Evolutionary conservation across 1,140 invertebrate genomes (phyloP).

Genomic region (Dufourea novaeangliae): DNA sequence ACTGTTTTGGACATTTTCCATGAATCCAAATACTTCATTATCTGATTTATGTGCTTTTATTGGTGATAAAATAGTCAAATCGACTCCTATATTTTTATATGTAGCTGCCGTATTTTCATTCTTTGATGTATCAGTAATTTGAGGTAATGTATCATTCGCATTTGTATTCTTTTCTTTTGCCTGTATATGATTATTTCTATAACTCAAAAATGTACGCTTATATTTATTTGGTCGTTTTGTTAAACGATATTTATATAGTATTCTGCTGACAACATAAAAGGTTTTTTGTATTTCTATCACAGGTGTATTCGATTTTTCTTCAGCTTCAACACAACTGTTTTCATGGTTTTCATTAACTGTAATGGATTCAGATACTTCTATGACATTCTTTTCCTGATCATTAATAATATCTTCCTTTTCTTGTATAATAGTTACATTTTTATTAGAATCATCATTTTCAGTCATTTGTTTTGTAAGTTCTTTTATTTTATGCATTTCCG

Average conservation of each 20-base stretch:
- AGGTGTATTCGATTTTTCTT: not conserved
- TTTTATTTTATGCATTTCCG: conserved; percentile 79
- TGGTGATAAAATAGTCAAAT: conserved; percentile 67
- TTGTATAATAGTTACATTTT: not conserved
- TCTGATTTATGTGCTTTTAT: conserved; percentile 58
- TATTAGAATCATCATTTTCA: conserved; percentile 9
- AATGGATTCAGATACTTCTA: not conserved
- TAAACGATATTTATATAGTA: conserved; percentile 70
- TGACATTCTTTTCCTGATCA: not conserved
- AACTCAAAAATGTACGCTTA: conserved; percentile 48
- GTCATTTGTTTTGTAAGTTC: conserved; percentile 58
- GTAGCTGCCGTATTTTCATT: conserved; percentile 56
- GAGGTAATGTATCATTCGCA: not conserved
- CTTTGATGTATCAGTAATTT: conserved; percentile 23
- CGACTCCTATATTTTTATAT: conserved; percentile 72
- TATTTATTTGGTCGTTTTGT: conserved; percentile 55
- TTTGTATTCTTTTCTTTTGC: conserved; percentile 7
- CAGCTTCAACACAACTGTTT: not conserved
- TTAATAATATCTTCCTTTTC: not conserved
- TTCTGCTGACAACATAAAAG: conserved; percentile 59
- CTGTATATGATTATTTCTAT: not conserved
- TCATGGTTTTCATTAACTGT: not conserved
- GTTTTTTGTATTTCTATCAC: conserved; percentile 31
- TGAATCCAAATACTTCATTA: conserved; percentile 69
- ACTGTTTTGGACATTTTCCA: conserved; percentile 69